These are phyloP conservation scores for Scarus forsteni DNA, from an alignment of 2,797 vertebrate species.

Conservation along the genomic window DNA sequence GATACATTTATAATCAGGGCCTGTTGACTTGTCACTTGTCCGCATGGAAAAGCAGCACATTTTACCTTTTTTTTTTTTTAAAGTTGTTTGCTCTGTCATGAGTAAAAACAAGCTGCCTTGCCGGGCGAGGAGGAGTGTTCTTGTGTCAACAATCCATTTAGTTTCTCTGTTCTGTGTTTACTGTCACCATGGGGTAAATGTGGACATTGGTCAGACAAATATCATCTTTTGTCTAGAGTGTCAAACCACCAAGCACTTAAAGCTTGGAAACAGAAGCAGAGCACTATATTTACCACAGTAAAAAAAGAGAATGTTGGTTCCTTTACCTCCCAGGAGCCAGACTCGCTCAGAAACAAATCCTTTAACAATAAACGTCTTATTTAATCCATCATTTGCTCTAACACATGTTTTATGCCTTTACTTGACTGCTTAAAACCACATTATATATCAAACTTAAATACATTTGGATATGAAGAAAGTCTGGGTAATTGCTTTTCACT, in stretches of 20 bases:
- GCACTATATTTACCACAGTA: neutral
- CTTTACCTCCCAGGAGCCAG: conserved; percentile 16
- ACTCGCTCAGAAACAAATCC: conserved; percentile 10
- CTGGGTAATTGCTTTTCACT: conserved; percentile 9
- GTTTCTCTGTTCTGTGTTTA: conserved; percentile 4
- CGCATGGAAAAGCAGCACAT: too few relatives aligned
- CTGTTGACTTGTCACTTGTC: too few relatives aligned
- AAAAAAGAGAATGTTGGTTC: neutral
- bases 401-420: neutral
- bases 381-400: conserved; percentile 35
- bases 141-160: conserved; percentile 9
- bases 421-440: conserved; percentile 15
- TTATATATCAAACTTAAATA: conserved; percentile 14
- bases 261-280: conserved; percentile 12
- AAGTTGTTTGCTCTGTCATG: neutral
- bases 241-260: neutral
- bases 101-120: neutral
- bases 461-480: conserved; percentile 13
- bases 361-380: conserved; percentile 5
- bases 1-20: too few relatives aligned
- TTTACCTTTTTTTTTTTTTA: too few relatives aligned
- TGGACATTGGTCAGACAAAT: conserved; percentile 14
- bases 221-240: neutral
- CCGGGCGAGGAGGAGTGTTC: neutral
- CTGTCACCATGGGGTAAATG: neutral